Conservation (phyloP, 2,797 vertebrate genomes). For the Amblyopsis hoosieri region DNA sequence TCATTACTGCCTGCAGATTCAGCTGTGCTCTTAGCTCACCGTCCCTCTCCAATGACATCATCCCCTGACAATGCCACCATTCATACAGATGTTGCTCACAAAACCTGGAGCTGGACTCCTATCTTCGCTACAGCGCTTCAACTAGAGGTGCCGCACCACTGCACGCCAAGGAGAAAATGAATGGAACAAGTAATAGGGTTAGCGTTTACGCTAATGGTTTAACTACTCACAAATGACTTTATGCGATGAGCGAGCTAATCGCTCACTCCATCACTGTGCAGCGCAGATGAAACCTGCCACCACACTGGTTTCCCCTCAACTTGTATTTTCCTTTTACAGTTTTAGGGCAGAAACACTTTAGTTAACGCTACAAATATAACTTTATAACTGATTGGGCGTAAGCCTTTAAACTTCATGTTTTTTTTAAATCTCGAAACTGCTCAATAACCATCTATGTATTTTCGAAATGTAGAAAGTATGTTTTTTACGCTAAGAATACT, state of each 20-base stretch:
- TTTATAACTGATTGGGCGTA: slow-evolving; percentile 10
- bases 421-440: slow-evolving; percentile 18
- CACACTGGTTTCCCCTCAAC: slow-evolving; percentile 14
- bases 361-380: slow-evolving; percentile 16
- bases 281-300: slow-evolving; percentile 35
- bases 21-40: slow-evolving; percentile 95
- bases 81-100: slow-evolving; percentile 91
- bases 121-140: slow-evolving; percentile 65
- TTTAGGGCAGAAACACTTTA: slow-evolving; percentile 12
- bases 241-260: slow-evolving; percentile 36
- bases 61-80: slow-evolving; percentile 93
- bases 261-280: slow-evolving; percentile 41
- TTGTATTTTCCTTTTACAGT: too few species aligned
- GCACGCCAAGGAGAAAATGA: slow-evolving; percentile 39
- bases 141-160: slow-evolving; percentile 79
- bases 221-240: slow-evolving; percentile 61
- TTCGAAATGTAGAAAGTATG: slow-evolving; percentile 51
- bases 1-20: slow-evolving; percentile 80
- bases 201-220: slow-evolving; percentile 50
- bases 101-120: slow-evolving; percentile 87
- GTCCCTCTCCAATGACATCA: slow-evolving; percentile 93
- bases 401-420: slow-evolving; percentile 26
- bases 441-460: slow-evolving; percentile 18
- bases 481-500: slow-evolving; percentile 48
- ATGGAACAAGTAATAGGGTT: slow-evolving; percentile 49